Conservation (phyloP, 2,888 invertebrate species). For the Hyalella azteca region DNA sequence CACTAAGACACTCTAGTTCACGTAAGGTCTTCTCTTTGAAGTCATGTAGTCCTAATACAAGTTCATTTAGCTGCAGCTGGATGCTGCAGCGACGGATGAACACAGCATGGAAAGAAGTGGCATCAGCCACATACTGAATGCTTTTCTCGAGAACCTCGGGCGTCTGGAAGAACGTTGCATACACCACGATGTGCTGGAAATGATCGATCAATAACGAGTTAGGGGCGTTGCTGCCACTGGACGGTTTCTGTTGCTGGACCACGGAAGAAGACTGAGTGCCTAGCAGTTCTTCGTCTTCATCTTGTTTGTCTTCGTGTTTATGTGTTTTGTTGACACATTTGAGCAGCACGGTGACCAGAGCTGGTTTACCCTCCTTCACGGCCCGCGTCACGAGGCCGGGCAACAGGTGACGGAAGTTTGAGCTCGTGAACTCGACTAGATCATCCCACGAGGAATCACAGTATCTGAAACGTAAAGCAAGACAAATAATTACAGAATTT, state of each 20-base stretch:
- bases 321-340: conserved; percentile 39
- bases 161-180: conserved; percentile 48
- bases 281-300: not conserved
- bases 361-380: conserved; percentile 43
- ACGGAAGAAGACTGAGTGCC: conserved; percentile 12
- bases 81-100: conserved; percentile 57
- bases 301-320: not conserved
- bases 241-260: conserved; percentile 1
- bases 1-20: conserved; percentile 51
- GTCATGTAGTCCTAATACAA: conserved; percentile 54
- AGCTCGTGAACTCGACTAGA: conserved; percentile 39
- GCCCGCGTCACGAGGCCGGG: conserved; percentile 50
- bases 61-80: conserved; percentile 58
- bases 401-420: conserved; percentile 49
- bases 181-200: conserved; percentile 55
- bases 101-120: conserved; percentile 49
- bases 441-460: conserved; percentile 33
- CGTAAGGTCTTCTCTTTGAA: conserved; percentile 46
- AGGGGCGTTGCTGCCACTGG: conserved; percentile 2
- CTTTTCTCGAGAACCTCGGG: conserved; percentile 46
- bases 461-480: not conserved
- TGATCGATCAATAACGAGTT: conserved; percentile 45
- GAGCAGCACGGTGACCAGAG: conserved; percentile 47
- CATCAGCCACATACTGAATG: conserved; percentile 46
- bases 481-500: too few species aligned